Percentiles rank a stretch among this genome's conserved stretches.
Conservation (phyloP, 2,113 vertebrate genomes). For the Uria aalge region DNA sequence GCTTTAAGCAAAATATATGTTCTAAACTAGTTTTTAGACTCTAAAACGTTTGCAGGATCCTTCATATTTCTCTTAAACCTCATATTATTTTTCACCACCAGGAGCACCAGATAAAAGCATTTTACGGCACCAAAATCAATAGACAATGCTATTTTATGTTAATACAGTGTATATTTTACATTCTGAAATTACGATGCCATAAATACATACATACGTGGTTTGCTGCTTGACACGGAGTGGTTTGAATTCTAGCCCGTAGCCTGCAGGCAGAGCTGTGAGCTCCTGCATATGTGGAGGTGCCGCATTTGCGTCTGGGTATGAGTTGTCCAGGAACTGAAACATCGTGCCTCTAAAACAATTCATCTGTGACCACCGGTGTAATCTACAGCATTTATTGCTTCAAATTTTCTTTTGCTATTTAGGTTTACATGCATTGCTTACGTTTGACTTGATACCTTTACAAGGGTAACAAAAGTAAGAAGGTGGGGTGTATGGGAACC, state of each 20-base stretch:
- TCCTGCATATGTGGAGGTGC: not conserved
- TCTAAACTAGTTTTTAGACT: not conserved
- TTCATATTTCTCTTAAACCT: not conserved
- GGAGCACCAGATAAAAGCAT: not conserved
- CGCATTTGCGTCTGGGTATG: not conserved
- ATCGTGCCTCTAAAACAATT: not conserved
- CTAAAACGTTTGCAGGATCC: not conserved
- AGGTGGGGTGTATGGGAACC: not conserved
- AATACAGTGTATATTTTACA: not conserved
- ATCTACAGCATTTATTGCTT: not conserved
- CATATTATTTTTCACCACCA: not conserved
- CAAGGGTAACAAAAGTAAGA: not conserved
- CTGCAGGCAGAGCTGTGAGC: not conserved
- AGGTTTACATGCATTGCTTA: not conserved
- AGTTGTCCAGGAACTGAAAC: not conserved
- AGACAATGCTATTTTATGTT: not conserved
- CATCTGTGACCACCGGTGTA: not conserved
- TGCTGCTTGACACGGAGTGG: not conserved
- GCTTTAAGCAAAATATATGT: not conserved
- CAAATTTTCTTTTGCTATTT: not conserved
- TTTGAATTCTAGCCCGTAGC: not conserved
- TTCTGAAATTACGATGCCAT: not conserved
- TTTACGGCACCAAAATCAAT: not conserved
- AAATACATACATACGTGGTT: rapidly evolving
- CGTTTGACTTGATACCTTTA: not conserved